A percentile compares a stretch with the other conserved stretches of the same genome.
These are phyloP conservation scores for Girardia tigrina DNA, from an alignment of 2,888 invertebrate species.

Conservation along the genomic window DNA sequence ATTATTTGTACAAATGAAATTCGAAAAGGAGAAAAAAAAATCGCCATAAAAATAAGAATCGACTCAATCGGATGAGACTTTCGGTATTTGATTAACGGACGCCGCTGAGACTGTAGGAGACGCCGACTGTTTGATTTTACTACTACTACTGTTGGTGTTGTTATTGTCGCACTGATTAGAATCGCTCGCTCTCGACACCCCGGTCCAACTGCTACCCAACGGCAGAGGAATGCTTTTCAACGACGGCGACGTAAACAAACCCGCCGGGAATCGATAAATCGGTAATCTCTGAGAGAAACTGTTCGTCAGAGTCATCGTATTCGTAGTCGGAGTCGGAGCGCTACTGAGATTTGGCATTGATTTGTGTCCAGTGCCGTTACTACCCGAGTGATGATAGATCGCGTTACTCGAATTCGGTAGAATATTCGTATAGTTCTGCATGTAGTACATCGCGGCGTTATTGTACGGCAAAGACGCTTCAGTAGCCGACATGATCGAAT, in stretches of 20 bases:
- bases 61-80: too few species aligned
- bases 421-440: not conserved
- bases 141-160: too few species aligned
- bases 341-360: slow-evolving; percentile 11
- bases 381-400: not conserved
- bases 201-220: not conserved
- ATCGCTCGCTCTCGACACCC: not conserved
- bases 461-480: not conserved
- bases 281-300: not conserved
- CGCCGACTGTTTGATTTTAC: not conserved
- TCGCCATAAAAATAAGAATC: not conserved
- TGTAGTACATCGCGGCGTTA: not conserved
- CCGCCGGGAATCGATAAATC: not conserved
- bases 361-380: not conserved
- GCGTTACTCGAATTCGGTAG: not conserved
- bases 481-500: not conserved
- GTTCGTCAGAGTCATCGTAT: not conserved
- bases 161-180: not conserved
- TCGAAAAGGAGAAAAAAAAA: not conserved
- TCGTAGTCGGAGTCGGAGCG: slow-evolving; percentile 7
- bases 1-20: not conserved
- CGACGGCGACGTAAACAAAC: not conserved
- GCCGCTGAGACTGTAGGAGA: not conserved
- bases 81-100: not conserved
- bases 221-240: not conserved